Evolutionary conservation across 2,888 invertebrate genomes (phyloP), one percentile per base, ranked within the genome.

Genomic region (Geophilus truncorum): DNA sequence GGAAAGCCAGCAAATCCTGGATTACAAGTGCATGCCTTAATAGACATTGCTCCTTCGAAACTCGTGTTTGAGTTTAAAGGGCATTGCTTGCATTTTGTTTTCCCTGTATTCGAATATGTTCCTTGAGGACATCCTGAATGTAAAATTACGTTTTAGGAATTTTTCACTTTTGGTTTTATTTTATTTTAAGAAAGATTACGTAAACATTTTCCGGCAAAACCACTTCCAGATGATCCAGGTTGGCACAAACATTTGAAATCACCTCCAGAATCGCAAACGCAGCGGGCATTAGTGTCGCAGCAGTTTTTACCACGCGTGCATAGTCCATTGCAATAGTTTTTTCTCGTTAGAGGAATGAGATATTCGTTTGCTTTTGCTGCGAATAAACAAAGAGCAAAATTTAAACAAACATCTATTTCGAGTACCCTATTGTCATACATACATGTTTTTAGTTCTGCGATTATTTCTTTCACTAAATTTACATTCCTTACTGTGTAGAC

Each of bases 51-150:
- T 36, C 40, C 78, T 21, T 45, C 25, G 6, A 21, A n/a, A 78
- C 4, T 23, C 21, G 78, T 78, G 25, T 78, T 78, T 21, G 78
- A 78, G 15, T 78, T 36, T 10, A 40, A 40, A 28, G 78, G 78
- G 45, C 78, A 78, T 5, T 18, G 45, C n/a, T 45, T 21, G 45
- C 78, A 78, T 23, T 28, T 28, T 15, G 23, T 23, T 45, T 28
- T 28, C 6, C 78, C 78, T 18, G 23, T 45, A n/a, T 10, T 51
- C 28, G 36, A 28, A 45, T 40, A 78, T 21, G 45, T 78, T 45
- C 78, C 78, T 45, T 18, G 28, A 40, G 78, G 45, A 28, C 78
- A 78, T 78, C 40, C 78, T 78, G 36, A n/a, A n/a, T n/a, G n/a
- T n/a, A n/a, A n/a, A n/a, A n/a, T n/a, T n/a, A n/a, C n/a, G n/a